Base-by-base conservation (phyloP, 2,888 invertebrate species). In the Tenthredo scrophulariae region DNA sequence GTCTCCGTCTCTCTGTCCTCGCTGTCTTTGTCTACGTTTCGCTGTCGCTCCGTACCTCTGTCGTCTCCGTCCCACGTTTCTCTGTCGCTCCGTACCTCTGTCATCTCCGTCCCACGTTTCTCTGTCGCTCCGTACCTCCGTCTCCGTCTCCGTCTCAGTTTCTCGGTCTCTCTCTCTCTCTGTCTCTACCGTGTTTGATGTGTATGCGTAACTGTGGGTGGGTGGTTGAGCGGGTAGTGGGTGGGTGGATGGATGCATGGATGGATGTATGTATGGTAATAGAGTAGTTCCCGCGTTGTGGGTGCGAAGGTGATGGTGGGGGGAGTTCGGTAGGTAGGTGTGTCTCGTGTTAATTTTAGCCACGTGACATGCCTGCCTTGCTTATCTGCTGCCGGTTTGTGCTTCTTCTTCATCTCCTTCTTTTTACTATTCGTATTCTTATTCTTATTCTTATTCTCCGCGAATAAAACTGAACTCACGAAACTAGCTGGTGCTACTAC, bases 301-400 rank as follows among this genome's bases (percentile, higher is more conserved):
- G 40, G 75, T 7, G 54, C 54, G n/a, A 7, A 50, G 83, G 40
- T 80, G 86, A 85, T 84, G 86, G 86, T 86, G 83, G 85, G 72
- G 79, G 87, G 83, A 75, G 87, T 65, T 80, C 40, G 50, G 70
- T 40, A 88, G 88, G 88, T 89, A 87, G 85, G 88, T 87, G 90
- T 91, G 90, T 89, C 91, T 89, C 89, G 91, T 91, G 92, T 92
- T 93, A 92, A 92, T 92, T 92, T 92, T 92, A 93, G 91, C 90
- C 87, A 86, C 87, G 86, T 87, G 89, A 88, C 89, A 88, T 86
- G 87, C 50, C 84, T 40, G 70, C 40, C 72, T 15, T 15, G n/a
- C 40, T n/a, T 22, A 22, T 10, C 10, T 37, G 26, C 3, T 33
- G 29, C 67, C 33, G 29, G 4, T 18, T 13, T 9, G 62, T 26